Evolutionary conservation across 1,140 invertebrate species (phyloP).

Genomic region (Drosophila dunni): DNA sequence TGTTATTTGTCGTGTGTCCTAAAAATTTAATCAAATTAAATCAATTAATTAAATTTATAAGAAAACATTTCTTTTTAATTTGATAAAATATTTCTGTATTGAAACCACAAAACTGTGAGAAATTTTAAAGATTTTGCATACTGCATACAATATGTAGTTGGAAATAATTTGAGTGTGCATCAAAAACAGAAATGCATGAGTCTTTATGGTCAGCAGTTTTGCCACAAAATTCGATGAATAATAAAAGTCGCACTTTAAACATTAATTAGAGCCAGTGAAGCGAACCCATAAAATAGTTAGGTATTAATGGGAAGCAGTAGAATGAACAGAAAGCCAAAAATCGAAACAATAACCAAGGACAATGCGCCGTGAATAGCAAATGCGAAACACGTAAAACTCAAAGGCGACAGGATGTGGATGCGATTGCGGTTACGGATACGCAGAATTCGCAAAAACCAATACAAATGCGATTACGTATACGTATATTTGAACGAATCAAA

Average conservation of each 20-base stretch:
- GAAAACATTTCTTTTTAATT: too few species aligned
- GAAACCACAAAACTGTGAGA: neutral
- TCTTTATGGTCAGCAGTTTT: constrained; percentile 48
- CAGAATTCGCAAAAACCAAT: constrained; percentile 53
- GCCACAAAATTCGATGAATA: constrained; percentile 46
- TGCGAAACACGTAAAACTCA: constrained; percentile 56
- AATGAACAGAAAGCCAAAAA: constrained; percentile 9
- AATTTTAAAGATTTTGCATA: neutral
- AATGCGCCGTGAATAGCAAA: constrained; percentile 63
- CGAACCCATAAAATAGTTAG: constrained; percentile 51
- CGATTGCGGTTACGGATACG: constrained; percentile 46
- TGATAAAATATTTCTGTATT: too few species aligned
- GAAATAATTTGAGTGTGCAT: constrained; percentile 43
- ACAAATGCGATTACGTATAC: neutral
- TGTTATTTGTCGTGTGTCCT: too few species aligned
- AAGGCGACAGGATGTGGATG: constrained; percentile 53
- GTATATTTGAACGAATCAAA: neutral
- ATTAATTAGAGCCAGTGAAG: constrained; percentile 74
- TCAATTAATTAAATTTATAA: too few species aligned
- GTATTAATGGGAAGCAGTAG: constrained; percentile 41
- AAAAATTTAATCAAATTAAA: neutral
- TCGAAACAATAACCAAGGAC: constrained; percentile 24
- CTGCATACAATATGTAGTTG: neutral
- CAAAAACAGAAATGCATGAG: constrained; percentile 17
- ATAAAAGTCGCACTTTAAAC: constrained; percentile 73